These are phyloP conservation scores for Rhynchonycteris naso DNA, from an alignment of 2,797 vertebrate genomes.

Conservation along the genomic window DNA sequence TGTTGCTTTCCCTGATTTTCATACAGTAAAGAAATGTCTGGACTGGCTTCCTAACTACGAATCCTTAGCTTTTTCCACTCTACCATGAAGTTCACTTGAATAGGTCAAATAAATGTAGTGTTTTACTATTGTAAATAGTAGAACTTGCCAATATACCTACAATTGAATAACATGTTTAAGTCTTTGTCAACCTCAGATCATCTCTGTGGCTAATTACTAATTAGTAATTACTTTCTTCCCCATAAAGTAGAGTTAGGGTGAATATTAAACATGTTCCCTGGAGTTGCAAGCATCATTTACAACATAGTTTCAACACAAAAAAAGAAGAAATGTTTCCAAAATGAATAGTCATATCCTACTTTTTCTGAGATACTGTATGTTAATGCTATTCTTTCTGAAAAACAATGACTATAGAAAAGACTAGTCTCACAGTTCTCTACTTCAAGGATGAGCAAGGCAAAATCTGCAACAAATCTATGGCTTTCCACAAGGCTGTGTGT, in stretches of 20 bases:
- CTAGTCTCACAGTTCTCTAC: neutral
- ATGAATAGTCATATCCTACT: neutral
- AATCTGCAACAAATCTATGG: neutral
- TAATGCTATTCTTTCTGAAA: neutral
- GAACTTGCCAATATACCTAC: neutral
- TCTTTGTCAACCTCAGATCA: neutral
- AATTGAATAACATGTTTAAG: neutral
- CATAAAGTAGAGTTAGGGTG: neutral
- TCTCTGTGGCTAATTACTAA: neutral
- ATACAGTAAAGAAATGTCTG: neutral
- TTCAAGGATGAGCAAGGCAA: neutral
- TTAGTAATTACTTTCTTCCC: neutral
- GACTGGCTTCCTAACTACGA: neutral
- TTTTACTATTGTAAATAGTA: neutral
- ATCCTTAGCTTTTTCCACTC: neutral
- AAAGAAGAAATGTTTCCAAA: neutral
- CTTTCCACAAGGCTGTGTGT: neutral
- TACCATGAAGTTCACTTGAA: neutral
- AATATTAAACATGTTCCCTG: neutral
- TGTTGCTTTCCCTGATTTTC: neutral
- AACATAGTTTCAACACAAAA: neutral
- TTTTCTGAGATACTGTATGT: neutral
- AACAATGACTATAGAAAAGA: neutral
- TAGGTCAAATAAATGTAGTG: neutral
- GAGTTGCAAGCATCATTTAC: neutral